Evolutionary conservation across 1,140 invertebrate genomes (phyloP).

Genomic region (Himalopsyche phryganea): DNA sequence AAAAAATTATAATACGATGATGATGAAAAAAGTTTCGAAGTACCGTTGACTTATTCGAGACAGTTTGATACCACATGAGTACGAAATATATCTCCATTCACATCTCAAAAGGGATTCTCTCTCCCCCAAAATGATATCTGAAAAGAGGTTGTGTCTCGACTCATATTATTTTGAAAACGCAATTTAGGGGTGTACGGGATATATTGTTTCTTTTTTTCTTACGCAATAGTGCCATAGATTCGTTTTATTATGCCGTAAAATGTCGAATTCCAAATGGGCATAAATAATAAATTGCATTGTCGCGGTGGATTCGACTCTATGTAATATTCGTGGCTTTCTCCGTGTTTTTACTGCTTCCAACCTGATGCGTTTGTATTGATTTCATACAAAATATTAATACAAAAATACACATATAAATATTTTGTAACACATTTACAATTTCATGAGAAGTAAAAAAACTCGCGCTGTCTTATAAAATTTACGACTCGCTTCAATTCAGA

Average conservation of each 20-base stretch:
- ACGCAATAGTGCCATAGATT: constrained; percentile 15
- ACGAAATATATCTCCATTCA: constrained; percentile 30
- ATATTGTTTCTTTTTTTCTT: constrained; percentile 28
- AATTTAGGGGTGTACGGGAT: constrained; percentile 31
- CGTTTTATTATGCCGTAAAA: constrained; percentile 34
- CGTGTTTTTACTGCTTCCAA: too few relatives aligned
- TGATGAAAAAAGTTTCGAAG: too few relatives aligned
- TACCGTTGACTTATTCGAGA: too few relatives aligned
- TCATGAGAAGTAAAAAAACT: too few relatives aligned
- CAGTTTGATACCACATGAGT: constrained; percentile 5
- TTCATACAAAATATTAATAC: too few relatives aligned
- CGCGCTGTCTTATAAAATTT: too few relatives aligned
- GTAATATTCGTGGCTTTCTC: not conserved
- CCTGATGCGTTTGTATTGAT: too few relatives aligned
- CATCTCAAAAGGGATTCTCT: constrained; percentile 22
- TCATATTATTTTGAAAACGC: constrained; percentile 33
- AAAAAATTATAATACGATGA: too few relatives aligned
- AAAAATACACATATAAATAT: too few relatives aligned
- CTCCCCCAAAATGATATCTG: constrained; percentile 16
- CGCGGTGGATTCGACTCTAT: not conserved
- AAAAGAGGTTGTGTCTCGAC: not conserved
- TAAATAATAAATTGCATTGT: constrained; percentile 28
- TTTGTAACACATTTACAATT: too few relatives aligned
- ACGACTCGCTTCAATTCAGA: too few relatives aligned
- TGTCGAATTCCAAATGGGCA: constrained; percentile 30